A percentile compares a stretch with the other conserved stretches of the same genome.
Conservation (phyloP, 2,888 invertebrate species). For the Galeruca laticollis region DNA sequence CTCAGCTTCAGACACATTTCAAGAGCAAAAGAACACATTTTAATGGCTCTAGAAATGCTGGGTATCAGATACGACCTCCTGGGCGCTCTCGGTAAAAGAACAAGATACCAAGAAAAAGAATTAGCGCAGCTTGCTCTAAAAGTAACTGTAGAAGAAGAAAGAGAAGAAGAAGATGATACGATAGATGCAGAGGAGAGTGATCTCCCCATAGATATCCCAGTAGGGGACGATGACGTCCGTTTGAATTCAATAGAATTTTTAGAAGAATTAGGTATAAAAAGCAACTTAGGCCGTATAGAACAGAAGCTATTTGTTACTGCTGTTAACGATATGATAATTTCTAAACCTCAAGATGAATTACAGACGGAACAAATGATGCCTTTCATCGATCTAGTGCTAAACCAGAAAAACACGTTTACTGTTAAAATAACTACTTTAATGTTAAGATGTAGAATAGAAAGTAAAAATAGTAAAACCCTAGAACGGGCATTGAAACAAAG, state of each 20-base stretch:
- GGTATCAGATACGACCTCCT: conserved; percentile 77
- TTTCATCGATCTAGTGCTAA: conserved; percentile 77
- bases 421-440: conserved; percentile 81
- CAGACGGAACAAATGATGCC: conserved; percentile 86
- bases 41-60: conserved; percentile 73
- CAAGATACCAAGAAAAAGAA: conserved; percentile 86
- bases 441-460: conserved; percentile 80
- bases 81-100: conserved; percentile 90
- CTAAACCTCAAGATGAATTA: conserved; percentile 84
- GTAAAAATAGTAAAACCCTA: conserved; percentile 81
- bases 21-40: conserved; percentile 77
- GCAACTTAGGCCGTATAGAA: conserved; percentile 75
- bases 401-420: conserved; percentile 80
- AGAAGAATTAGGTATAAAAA: conserved; percentile 68
- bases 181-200: conserved; percentile 69
- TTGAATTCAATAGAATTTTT: conserved; percentile 82
- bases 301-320: conserved; percentile 84
- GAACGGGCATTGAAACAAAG: conserved; percentile 91
- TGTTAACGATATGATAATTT: conserved; percentile 78
- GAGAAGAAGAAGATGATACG: conserved; percentile 65
- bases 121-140: conserved; percentile 86
- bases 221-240: conserved; percentile 91
- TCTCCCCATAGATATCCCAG: conserved; percentile 75
- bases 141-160: conserved; percentile 69
- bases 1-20: conserved; percentile 80